A percentile compares a stretch with the other conserved stretches of the same genome.
These are phyloP conservation scores for Hyles lineata DNA, from an alignment of 2,888 invertebrate genomes.

Conservation along the genomic window DNA sequence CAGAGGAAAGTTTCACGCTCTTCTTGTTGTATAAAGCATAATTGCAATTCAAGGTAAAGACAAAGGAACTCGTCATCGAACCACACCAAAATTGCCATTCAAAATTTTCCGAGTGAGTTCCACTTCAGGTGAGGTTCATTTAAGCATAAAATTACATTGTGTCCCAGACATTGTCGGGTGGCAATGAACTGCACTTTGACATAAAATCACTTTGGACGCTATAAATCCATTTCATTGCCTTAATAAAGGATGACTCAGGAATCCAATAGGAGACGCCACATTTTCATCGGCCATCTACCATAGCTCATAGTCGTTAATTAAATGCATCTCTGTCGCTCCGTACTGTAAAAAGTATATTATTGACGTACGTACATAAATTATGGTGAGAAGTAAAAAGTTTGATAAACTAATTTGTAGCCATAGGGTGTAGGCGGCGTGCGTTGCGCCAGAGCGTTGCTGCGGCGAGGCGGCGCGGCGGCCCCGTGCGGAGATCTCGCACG, in stretches of 20 bases:
- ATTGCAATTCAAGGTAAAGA: conserved; percentile 75
- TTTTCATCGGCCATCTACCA: conserved; percentile 66
- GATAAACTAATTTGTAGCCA: conserved; percentile 39
- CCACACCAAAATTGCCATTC: conserved; percentile 77
- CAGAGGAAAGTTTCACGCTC: conserved; percentile 76
- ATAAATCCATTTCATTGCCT: conserved; percentile 83
- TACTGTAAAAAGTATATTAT: conserved; percentile 39
- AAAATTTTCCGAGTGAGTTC: conserved; percentile 80
- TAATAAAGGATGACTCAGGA: conserved; percentile 80
- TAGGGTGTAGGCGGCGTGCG: conserved; percentile 15
- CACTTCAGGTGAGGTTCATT: conserved; percentile 80
- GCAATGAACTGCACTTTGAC: conserved; percentile 85
- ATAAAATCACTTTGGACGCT: conserved; percentile 80
- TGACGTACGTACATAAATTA: conserved; percentile 34
- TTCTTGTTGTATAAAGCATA: conserved; percentile 80
- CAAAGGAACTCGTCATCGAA: conserved; percentile 72
- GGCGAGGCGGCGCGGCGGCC: background rate
- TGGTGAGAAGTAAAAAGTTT: conserved; percentile 34
- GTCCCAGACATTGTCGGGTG: conserved; percentile 79
- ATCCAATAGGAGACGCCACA: conserved; percentile 75
- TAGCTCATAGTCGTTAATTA: conserved; percentile 71
- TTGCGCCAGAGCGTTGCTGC: conserved; percentile 4
- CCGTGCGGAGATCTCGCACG: conserved; percentile 34
- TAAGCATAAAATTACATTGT: conserved; percentile 85
- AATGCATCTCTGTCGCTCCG: conserved; percentile 42